Evolutionary conservation across 2,888 invertebrate species (phyloP).

Genomic region (Aromia moschata): DNA sequence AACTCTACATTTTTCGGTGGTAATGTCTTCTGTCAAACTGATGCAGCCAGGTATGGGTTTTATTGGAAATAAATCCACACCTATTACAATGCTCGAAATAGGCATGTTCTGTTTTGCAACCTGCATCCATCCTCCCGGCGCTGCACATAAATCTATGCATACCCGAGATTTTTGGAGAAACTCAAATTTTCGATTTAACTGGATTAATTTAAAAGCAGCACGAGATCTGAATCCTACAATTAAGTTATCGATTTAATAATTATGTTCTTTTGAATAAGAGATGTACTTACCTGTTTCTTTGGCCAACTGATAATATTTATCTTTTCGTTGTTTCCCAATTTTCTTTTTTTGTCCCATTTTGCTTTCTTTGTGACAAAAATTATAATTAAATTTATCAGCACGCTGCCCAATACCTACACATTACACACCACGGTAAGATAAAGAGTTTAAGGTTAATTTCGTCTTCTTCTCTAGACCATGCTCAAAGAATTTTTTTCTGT

Average conservation of each 20-base stretch:
- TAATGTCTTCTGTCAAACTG: slow-evolving; percentile 92
- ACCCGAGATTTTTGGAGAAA: slow-evolving; percentile 96
- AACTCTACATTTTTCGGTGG: slow-evolving; percentile 90
- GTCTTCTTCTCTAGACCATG: no score
- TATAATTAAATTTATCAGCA: no score
- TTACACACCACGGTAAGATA: no score
- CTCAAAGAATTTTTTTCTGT: no score
- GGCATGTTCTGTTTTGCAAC: slow-evolving; percentile 99
- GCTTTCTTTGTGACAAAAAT: no score
- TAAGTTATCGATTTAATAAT: neutral
- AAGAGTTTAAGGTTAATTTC: no score
- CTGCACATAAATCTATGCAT: slow-evolving; percentile 99
- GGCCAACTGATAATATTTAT: slow-evolving; percentile 98
- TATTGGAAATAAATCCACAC: slow-evolving; percentile 96
- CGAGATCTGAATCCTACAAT: slow-evolving; percentile 93
- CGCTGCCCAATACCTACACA: no score
- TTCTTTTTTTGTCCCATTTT: slow-evolving; percentile 90
- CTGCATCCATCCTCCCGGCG: slow-evolving; percentile 99
- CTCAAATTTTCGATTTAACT: slow-evolving; percentile 94
- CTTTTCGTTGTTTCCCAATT: slow-evolving; percentile 97
- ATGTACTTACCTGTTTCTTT: slow-evolving; percentile 89
- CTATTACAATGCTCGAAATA: slow-evolving; percentile 91
- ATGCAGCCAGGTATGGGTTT: slow-evolving; percentile 90
- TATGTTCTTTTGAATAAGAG: neutral
- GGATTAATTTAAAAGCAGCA: slow-evolving; percentile 98